Evolutionary conservation across 2,113 vertebrate genomes (phyloP), one percentile per base, ranked within the genome.

Genomic region (Pelodiscus sinensis): DNA sequence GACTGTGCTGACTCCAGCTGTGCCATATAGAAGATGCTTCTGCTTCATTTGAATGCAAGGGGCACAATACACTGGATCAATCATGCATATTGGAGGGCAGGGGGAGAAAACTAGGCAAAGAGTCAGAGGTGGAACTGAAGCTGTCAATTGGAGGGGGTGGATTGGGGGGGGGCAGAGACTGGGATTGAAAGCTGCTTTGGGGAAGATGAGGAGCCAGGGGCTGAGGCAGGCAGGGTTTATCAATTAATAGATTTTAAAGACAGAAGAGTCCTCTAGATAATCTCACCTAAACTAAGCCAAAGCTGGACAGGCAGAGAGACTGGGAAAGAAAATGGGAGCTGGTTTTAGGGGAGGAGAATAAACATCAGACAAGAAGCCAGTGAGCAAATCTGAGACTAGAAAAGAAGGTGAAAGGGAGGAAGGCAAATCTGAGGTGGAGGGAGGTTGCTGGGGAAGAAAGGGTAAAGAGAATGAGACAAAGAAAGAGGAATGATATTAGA

Each of bases 161-260:
- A 5, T 29, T 65, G 14, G 62, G 29, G 29, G 11, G 29, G 44
- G 6, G 44, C 7, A 18, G 29, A n/a, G 29, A n/a, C 62, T 31
- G 14, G 13, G 5, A 31, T 65, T 65, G 60, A 29, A 65, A 65
- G 29, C 13, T 65, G 62, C 15, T 65, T n/a, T 65, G 29, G 6
- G 62, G 62, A 15, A n/a, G 62, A n/a, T 29, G 18, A 16, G 65
- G 31, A 68, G 31, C 16, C 65, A 35, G 65, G 4, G 56, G 21
- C 56, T 57, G 56, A 21, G 62, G 16, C 4, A 3, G 65, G 65
- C 65, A 68, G 31, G 65, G 65, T n/a, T 68, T 68, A 68, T n/a
- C 18, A 12, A 95, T 83, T 88, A 80, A 86, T 12, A 86, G 91
- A 10, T 14, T 27, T 55, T 58, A 88, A 73, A 57, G 88, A 31